These are phyloP conservation scores for Trachelipus rathkii DNA, from an alignment of 1,140 invertebrate species.

Conservation along the genomic window DNA sequence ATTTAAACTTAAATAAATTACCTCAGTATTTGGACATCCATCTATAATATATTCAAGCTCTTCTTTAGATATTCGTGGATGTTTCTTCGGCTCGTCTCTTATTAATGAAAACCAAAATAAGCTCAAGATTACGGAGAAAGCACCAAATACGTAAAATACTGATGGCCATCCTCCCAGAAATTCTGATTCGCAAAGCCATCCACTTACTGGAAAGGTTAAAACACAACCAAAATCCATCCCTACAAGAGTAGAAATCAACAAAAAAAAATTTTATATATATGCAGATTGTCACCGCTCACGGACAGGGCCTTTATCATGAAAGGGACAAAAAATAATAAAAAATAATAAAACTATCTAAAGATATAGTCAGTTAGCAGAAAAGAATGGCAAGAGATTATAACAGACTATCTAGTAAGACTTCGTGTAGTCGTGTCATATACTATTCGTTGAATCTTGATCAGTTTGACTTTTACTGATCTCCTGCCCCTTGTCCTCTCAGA, in stretches of 20 bases:
- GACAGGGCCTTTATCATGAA: too few relatives aligned
- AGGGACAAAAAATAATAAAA: too few relatives aligned
- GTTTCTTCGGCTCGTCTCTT: conserved; percentile 75
- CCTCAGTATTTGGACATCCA: neutral
- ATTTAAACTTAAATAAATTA: neutral
- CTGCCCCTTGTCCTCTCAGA: too few relatives aligned
- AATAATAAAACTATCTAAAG: too few relatives aligned
- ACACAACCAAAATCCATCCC: conserved; percentile 77
- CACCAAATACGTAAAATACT: conserved; percentile 77
- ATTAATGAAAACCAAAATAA: conserved; percentile 76
- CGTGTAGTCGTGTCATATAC: too few relatives aligned
- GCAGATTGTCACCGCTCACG: too few relatives aligned
- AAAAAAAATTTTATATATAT: too few relatives aligned
- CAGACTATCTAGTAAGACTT: too few relatives aligned
- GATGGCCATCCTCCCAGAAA: conserved; percentile 74
- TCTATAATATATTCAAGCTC: conserved; percentile 75
- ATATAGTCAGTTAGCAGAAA: too few relatives aligned
- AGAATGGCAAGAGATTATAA: too few relatives aligned
- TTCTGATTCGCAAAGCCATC: conserved; percentile 61
- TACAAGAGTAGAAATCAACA: conserved; percentile 47
- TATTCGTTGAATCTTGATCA: too few relatives aligned
- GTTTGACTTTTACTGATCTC: too few relatives aligned
- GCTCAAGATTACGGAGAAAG: conserved; percentile 73
- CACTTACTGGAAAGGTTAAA: conserved; percentile 74
- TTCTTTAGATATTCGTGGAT: conserved; percentile 75